Percentiles rank a stretch among this genome's conserved stretches.
Evolutionary conservation across 2,888 invertebrate genomes (phyloP).

Genomic region (Copidosoma aretas): DNA sequence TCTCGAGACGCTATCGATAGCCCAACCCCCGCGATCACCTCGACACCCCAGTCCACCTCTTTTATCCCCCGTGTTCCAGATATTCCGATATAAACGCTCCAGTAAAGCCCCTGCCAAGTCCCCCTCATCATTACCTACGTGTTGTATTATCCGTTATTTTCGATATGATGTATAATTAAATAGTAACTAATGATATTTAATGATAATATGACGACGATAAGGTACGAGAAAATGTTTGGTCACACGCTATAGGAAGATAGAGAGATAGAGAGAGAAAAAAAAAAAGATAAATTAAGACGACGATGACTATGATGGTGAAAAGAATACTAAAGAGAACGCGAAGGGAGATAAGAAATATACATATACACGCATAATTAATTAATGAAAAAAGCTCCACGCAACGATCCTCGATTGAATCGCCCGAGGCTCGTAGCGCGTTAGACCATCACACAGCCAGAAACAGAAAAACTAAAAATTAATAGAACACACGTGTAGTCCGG

Average conservation of each 20-base stretch:
- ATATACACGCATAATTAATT: no score
- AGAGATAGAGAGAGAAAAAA: no score
- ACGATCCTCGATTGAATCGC: not conserved
- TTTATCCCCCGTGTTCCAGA: slow-evolving; percentile 24
- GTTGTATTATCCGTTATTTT: slow-evolving; percentile 64
- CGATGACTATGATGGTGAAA: no score
- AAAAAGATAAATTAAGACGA: no score
- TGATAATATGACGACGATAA: slow-evolving; percentile 62
- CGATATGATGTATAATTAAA: slow-evolving; percentile 62
- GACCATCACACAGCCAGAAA: no score
- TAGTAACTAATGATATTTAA: slow-evolving; percentile 62
- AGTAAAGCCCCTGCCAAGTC: slow-evolving; percentile 13
- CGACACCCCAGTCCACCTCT: slow-evolving; percentile 34
- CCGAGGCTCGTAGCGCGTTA: not conserved
- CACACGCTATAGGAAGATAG: slow-evolving; percentile 48
- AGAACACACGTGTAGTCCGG: slow-evolving; percentile 44
- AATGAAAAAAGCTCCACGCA: not conserved
- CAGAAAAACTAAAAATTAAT: slow-evolving; percentile 42
- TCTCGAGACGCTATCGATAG: slow-evolving; percentile 26
- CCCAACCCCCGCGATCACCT: slow-evolving; percentile 29
- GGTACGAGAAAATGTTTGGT: slow-evolving; percentile 62
- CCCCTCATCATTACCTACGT: slow-evolving; percentile 54
- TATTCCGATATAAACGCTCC: slow-evolving; percentile 6
- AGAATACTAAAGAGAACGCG: no score
- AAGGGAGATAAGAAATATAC: no score